These are phyloP conservation scores for Sebastes jordani DNA, from an alignment of 2,797 vertebrate species.

Conservation along the genomic window DNA sequence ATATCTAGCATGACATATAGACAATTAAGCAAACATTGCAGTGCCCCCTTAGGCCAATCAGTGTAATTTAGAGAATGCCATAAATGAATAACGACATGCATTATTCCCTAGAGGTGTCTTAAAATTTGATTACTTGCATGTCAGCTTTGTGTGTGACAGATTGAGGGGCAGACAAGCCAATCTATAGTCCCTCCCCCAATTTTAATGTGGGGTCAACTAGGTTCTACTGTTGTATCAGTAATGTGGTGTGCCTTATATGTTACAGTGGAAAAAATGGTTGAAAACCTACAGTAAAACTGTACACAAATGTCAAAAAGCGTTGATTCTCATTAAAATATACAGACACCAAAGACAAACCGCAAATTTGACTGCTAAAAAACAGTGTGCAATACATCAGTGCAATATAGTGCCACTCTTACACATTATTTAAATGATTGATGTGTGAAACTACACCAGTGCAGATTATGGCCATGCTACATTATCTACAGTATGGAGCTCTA, in stretches of 20 bases:
- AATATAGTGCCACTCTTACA: not conserved
- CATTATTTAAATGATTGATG: not conserved
- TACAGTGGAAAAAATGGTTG: not conserved
- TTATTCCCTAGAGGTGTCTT: slow-evolving; percentile 26
- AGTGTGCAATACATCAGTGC: not conserved
- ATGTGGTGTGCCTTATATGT: not conserved
- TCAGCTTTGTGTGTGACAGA: slow-evolving; percentile 13
- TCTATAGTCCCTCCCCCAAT: not conserved
- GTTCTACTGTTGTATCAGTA: not conserved
- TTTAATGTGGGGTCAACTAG: not conserved
- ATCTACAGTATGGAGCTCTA: not conserved
- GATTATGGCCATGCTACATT: not conserved
- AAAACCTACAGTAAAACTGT: not conserved
- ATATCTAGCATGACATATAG: not conserved
- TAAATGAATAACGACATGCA: not conserved
- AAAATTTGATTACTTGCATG: slow-evolving; percentile 13
- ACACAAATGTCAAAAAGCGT: not conserved
- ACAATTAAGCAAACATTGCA: not conserved
- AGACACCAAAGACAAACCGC: not conserved
- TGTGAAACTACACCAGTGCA: not conserved
- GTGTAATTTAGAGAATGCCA: slow-evolving; percentile 15
- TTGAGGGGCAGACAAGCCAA: not conserved
- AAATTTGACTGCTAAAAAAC: not conserved
- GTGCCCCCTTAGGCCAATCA: not conserved
- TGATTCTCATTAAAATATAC: not conserved